Evolutionary conservation across 2,888 invertebrate species (phyloP), one percentile per base, ranked within the genome.

Genomic region (Palloptera scutellata): DNA sequence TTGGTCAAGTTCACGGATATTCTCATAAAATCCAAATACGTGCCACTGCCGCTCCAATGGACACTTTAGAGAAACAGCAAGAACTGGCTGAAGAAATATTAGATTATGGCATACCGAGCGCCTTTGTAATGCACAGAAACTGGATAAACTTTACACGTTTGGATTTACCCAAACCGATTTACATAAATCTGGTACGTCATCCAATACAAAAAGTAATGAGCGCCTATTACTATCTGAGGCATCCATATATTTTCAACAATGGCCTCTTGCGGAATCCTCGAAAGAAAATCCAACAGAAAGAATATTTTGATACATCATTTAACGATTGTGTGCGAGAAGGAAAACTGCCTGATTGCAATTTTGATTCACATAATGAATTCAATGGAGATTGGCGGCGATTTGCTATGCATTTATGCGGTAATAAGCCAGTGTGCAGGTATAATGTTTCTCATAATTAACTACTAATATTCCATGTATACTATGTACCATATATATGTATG

Each of bases 101-200:
- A 58, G 88, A 91, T 19, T 88, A 89, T 74, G 84, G 88, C 1
- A 89, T 91, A 17, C 94, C 94, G 0, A 89, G 91, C 0, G 91
- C 92, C 13, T 95, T 93, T 84, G 90, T 93, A 75, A 93, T 95
- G 80, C 95, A 96, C 79, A 92, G 94, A 45, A 94, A 93, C 83
- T 94, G 93, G 85, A 92, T 94, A 30, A 94, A 95, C 83, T 94
- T 95, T 77, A 91, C 92, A 58, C 89, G 90, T 77, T 92, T 88
- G 80, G 90, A 91, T 60, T 87, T 90, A 74, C 91, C 92, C 1
- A 89, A 91, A 78, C 94, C 94, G 1, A 93, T 94, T 78, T 94
- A 94, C 85, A 90, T 95, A 75, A 95, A 95, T 85, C 86, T 94
- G 74, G 92, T 94, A 1, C 88, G 94, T 30, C 94, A 95, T 84